Base-by-base conservation (phyloP, 1,140 invertebrate species). In the Stenopsyche tienmushanensis region DNA sequence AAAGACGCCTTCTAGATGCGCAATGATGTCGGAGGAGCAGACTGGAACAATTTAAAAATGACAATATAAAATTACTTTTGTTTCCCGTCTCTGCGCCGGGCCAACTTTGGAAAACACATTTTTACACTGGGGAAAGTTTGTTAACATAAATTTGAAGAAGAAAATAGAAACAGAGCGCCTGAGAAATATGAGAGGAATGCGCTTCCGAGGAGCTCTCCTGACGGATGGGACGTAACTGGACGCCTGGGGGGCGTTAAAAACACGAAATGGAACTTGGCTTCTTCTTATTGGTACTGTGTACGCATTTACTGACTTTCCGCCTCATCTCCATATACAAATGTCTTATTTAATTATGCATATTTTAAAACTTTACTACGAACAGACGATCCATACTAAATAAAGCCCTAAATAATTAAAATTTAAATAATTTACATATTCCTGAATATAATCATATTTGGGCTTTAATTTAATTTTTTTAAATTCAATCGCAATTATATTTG, bases 31-130 rank as follows among this genome's bases (percentile, higher is more conserved):
- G n/a, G n/a, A n/a, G n/a, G n/a, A n/a, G n/a, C n/a, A n/a, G n/a
- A n/a, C n/a, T n/a, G n/a, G n/a, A n/a, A n/a, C n/a, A 52, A 50
- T 62, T 62, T 44, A 20, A 34, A 8, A 34, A 45, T 44, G 59
- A 62, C 59, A 62, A 50, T 49, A 50, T 26, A 62, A 49, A 62
- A 49, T 59, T 59, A 59, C 57, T 59, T 59, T 59, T 59, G 57
- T 59, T 59, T 34, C 25, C 10, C 15, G 44, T 26, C 47, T 25
- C 20, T 23, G 5, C 29, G 29, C 5, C 29, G 29, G 13, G 13
- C 25, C 53, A 62, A 49, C 44, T 62, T 15, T 29, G 26, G 15
- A 55, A 55, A 55, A 55, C 53, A 55, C 53, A 34, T 55, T 34
- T 34, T 34, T 55, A 23, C 53, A 10, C 26, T 5, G 53, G 25